These are phyloP conservation scores for Nomada fucata DNA, from an alignment of 2,888 invertebrate genomes.

Conservation along the genomic window DNA sequence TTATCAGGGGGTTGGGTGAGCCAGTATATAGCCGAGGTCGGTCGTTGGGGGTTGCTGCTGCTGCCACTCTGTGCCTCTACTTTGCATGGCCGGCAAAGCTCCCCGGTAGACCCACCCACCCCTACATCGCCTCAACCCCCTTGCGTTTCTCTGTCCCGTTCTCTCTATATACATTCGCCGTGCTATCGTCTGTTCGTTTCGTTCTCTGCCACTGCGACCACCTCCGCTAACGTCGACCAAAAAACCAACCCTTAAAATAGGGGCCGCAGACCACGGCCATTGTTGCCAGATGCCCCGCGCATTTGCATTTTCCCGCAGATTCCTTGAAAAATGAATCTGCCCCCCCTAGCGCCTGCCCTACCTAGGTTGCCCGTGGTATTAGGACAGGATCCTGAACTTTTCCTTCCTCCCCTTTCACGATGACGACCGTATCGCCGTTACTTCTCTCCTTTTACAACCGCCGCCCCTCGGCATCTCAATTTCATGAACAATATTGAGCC, in stretches of 20 bases:
- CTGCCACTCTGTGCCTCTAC: constrained; percentile 71
- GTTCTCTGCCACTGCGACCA: constrained; percentile 35
- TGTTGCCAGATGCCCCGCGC: constrained; percentile 84
- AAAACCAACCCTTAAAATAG: constrained; percentile 84
- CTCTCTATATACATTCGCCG: constrained; percentile 31
- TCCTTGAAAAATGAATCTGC: constrained; percentile 83
- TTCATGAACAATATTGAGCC: constrained; percentile 54
- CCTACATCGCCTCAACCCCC: constrained; percentile 45
- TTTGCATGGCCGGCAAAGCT: constrained; percentile 82
- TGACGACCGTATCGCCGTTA: constrained; percentile 15
- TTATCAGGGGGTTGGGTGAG: constrained; percentile 82
- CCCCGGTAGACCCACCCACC: constrained; percentile 60
- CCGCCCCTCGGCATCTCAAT: constrained; percentile 36
- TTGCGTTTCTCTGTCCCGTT: constrained; percentile 40
- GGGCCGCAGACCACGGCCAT: constrained; percentile 83
- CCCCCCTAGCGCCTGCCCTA: constrained; percentile 63
- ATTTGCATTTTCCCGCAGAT: constrained; percentile 84
- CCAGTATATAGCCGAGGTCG: constrained; percentile 75
- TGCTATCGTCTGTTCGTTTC: constrained; percentile 6
- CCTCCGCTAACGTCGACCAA: constrained; percentile 69
- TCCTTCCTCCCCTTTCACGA: constrained; percentile 10
- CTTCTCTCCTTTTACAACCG: constrained; percentile 40
- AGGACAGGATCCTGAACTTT: constrained; percentile 66
- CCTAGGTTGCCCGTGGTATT: constrained; percentile 65
- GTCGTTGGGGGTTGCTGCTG: constrained; percentile 71